These are phyloP conservation scores for Phyllotreta cruciferae DNA, from an alignment of 2,888 invertebrate species.

Conservation along the genomic window DNA sequence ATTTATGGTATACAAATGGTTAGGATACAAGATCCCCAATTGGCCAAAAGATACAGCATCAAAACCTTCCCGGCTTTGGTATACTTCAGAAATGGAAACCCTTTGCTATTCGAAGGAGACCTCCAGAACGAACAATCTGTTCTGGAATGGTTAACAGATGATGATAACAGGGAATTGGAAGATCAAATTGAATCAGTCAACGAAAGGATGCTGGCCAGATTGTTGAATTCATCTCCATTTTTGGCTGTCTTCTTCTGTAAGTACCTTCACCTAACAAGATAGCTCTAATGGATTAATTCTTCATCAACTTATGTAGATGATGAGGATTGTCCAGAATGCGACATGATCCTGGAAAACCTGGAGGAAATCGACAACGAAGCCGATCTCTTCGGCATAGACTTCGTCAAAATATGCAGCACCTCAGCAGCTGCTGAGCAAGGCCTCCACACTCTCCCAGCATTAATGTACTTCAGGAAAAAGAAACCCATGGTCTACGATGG, in stretches of 20 bases:
- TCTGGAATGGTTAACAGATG: slow-evolving; percentile 91
- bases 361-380: slow-evolving; percentile 97
- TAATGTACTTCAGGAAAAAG: slow-evolving; percentile 84
- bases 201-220: slow-evolving; percentile 84
- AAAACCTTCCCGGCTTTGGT: slow-evolving; percentile 94
- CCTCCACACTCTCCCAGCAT: slow-evolving; percentile 82
- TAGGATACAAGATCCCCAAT: slow-evolving; percentile 78
- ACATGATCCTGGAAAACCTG: slow-evolving; percentile 86
- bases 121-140: slow-evolving; percentile 91
- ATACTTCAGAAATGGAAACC: slow-evolving; percentile 88
- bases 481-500: slow-evolving; percentile 89
- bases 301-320: slow-evolving; percentile 68
- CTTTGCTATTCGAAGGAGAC: slow-evolving; percentile 88
- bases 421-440: slow-evolving; percentile 84
- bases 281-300: not conserved
- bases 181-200: slow-evolving; percentile 95
- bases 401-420: slow-evolving; percentile 87
- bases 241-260: slow-evolving; percentile 92
- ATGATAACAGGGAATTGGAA: slow-evolving; percentile 89
- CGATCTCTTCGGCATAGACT: slow-evolving; percentile 91
- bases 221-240: slow-evolving; percentile 85
- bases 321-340: slow-evolving; percentile 89
- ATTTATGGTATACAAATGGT: slow-evolving; percentile 94
- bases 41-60: slow-evolving; percentile 88
- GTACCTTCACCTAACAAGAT: slow-evolving; percentile 48